A percentile compares a stretch with the other conserved stretches of the same genome.
Conservation (phyloP, 1,140 invertebrate genomes). For the Ridgeia piscesae region DNA sequence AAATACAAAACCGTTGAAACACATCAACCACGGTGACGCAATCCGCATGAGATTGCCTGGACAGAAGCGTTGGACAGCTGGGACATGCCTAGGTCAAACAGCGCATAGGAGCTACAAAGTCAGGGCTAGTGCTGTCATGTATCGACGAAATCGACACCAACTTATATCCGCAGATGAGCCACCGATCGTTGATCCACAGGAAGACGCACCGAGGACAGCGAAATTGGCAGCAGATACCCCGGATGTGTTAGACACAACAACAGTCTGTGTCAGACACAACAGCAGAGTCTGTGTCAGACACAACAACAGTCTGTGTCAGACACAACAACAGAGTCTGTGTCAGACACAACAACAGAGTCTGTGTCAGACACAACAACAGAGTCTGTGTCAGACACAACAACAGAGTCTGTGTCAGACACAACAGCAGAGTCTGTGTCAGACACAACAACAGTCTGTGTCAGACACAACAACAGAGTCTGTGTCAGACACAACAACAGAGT, state of each 20-base stretch:
- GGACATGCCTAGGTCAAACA: background rate
- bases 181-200: background rate
- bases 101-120: background rate
- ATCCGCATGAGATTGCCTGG: background rate
- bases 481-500: no score
- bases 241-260: background rate
- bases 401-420: no score
- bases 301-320: no score
- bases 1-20: background rate
- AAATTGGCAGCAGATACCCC: background rate
- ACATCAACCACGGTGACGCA: background rate
- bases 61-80: background rate
- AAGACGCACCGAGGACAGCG: background rate
- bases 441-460: no score
- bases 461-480: no score
- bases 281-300: no score
- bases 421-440: no score
- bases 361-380: no score
- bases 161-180: background rate
- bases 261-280: no score
- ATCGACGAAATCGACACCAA: background rate
- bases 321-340: no score
- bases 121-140: background rate
- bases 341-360: no score
- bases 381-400: no score